A percentile compares a stretch with the other conserved stretches of the same genome.
Conservation (phyloP, 2,113 vertebrate species). For the Pseudorectes ferrugineus region DNA sequence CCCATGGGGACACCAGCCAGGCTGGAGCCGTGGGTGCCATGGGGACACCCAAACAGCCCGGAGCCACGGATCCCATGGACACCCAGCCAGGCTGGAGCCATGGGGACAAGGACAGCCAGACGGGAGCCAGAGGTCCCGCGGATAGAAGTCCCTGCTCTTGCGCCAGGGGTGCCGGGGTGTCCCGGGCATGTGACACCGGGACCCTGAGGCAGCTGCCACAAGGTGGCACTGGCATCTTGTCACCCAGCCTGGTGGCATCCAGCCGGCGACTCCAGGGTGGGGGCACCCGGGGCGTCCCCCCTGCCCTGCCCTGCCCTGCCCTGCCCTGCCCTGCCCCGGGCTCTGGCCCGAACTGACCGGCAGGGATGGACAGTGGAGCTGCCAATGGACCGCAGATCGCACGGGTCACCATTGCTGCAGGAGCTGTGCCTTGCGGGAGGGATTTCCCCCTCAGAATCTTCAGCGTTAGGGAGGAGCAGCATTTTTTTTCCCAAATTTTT, state of each 20-base stretch:
- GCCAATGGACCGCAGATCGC: rapidly evolving
- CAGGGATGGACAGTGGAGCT: rapidly evolving
- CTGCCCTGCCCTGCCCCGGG: neutral
- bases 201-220: neutral
- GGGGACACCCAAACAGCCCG: neutral
- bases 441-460: neutral
- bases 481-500: rapidly evolving
- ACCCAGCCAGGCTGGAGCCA: neutral
- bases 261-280: neutral
- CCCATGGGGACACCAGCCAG: neutral
- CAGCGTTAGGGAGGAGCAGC: neutral
- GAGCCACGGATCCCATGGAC: neutral
- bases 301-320: neutral
- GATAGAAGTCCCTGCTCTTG: no score
- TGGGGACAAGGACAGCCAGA: neutral
- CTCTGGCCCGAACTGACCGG: rapidly evolving
- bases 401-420: neutral
- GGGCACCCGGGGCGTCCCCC: neutral
- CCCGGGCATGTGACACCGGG: rapidly evolving
- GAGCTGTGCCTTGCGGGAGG: neutral
- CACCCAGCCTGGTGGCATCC: neutral
- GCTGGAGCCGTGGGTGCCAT: neutral
- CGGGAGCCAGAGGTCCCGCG: rapidly evolving
- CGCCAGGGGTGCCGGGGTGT: rapidly evolving
- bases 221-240: constrained; percentile 25